These are phyloP conservation scores for Limenitis camilla DNA, from an alignment of 2,888 invertebrate genomes.

Conservation along the genomic window DNA sequence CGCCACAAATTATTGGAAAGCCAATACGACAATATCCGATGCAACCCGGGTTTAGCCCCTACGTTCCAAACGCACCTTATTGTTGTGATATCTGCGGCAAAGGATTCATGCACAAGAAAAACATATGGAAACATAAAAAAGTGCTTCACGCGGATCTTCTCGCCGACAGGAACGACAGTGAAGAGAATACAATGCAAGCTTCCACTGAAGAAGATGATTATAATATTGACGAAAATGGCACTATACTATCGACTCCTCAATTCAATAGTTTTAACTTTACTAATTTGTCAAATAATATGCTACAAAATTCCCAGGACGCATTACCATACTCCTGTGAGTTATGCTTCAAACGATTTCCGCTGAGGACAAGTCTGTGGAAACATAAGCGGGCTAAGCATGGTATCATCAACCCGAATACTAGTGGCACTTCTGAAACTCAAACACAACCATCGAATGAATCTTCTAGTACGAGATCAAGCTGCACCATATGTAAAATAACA, in stretches of 20 bases:
- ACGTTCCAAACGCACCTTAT: conserved; percentile 68
- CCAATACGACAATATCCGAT: conserved; percentile 56
- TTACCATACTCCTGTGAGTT: conserved; percentile 61
- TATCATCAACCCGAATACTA: conserved; percentile 47
- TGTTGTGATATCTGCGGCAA: conserved; percentile 80
- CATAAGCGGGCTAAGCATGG: conserved; percentile 71
- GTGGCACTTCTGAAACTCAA: conserved; percentile 36
- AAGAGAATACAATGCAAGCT: conserved; percentile 68
- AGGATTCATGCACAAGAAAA: conserved; percentile 72
- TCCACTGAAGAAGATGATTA: conserved; percentile 70
- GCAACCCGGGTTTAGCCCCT: conserved; percentile 50
- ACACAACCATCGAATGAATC: conserved; percentile 35
- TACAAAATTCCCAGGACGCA: conserved; percentile 40
- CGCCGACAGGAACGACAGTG: conserved; percentile 62
- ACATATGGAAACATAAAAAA: conserved; percentile 73
- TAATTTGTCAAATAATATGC: conserved; percentile 45
- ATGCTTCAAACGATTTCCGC: conserved; percentile 64
- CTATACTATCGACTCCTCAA: conserved; percentile 61
- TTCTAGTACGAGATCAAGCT: conserved; percentile 57
- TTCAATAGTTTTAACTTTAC: conserved; percentile 68
- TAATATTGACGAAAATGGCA: conserved; percentile 61
- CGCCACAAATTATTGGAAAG: conserved; percentile 62
- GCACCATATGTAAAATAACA: conserved; percentile 76
- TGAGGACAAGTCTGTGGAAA: conserved; percentile 64
- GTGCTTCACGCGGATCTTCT: conserved; percentile 67